Base-by-base conservation (phyloP, 2,113 vertebrate genomes). In the Climacteris rufus region DNA sequence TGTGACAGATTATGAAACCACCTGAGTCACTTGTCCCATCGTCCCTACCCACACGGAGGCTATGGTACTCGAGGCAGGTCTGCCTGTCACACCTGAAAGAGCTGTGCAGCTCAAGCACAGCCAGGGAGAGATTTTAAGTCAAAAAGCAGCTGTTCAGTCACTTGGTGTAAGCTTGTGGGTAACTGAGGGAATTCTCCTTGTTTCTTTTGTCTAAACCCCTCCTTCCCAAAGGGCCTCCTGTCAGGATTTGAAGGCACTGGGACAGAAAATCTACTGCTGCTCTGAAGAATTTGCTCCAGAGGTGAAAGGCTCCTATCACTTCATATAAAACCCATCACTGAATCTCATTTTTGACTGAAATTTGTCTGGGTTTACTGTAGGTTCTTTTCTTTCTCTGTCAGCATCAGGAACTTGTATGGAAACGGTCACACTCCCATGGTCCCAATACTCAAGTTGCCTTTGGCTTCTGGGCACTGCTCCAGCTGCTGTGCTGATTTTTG, bases 121-220 rank as follows among this genome's bases (percentile, higher is more conserved):
- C 69, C 24, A 75, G 65, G 65, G 72, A 91, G 76, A 87, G 64
- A 81, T 75, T 84, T 92, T 68, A 92, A 97, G 91, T 89, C 77
- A 87, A 94, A 76, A 95, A 95, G 83, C 93, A 95, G 93, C 93
- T 95, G 94, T 91, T 94, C 69, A 81, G 87, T 91, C 80, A 84
- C 89, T 93, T 6, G 2, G 52, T 94, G 33, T 91, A 74, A 91
- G 77, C 69, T 84, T 65, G 37, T 37, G 31, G 18, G 69, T 82
- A 94, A 93, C 91, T 71, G n/a, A 92, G 93, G 86, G 70, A 94
- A 87, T 94, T 95, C 80, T 96, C 45, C 35, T 82, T 45, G 72
- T 72, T 94, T 87, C 89, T 89, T 94, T 92, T 95, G 64, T 90
- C 60, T 93, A 70, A 86, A 87, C 22, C n/a, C 7, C n/a, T 87